Evolutionary conservation across 1,140 invertebrate species (phyloP).

Genomic region (Drosophila parabipectinata): DNA sequence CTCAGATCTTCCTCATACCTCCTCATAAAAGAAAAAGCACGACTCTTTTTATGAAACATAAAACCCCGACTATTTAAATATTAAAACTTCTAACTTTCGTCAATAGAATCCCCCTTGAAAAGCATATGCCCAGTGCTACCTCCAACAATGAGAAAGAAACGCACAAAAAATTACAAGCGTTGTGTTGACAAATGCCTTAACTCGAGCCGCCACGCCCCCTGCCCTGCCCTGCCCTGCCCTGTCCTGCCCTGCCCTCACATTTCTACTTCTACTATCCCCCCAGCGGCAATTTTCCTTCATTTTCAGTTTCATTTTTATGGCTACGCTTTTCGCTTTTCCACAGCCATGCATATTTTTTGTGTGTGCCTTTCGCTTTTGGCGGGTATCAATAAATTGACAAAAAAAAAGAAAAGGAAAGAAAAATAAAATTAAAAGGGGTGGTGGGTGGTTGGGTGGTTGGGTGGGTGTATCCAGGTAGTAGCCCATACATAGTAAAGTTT

Average conservation of each 20-base stretch:
- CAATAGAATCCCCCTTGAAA: not conserved
- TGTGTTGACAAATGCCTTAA: conserved; percentile 63
- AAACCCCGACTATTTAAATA: not conserved
- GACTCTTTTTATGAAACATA: not conserved
- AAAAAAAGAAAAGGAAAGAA: not conserved
- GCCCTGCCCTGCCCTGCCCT: too few species aligned
- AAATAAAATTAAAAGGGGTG: conserved; percentile 15
- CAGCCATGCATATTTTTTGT: not conserved
- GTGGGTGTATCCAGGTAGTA: too few species aligned
- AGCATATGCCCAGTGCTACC: not conserved
- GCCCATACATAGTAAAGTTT: conserved; percentile 6
- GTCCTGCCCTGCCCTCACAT: not conserved
- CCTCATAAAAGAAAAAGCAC: too few species aligned
- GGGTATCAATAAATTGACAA: conserved; percentile 76
- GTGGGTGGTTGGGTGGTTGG: conserved; percentile 22
- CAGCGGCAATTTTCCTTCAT: conserved; percentile 34
- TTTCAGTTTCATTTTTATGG: conserved; percentile 61
- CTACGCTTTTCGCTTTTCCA: conserved; percentile 24
- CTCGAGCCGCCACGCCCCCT: not conserved
- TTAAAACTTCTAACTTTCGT: not conserved
- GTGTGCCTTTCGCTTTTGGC: conserved; percentile 18
- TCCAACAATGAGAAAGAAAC: conserved; percentile 3
- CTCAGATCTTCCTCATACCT: too few species aligned
- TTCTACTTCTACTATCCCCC: conserved; percentile 1
- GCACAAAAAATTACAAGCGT: conserved; percentile 35